Conservation (phyloP, 2,113 vertebrate species). For the Labeo catla region DNA sequence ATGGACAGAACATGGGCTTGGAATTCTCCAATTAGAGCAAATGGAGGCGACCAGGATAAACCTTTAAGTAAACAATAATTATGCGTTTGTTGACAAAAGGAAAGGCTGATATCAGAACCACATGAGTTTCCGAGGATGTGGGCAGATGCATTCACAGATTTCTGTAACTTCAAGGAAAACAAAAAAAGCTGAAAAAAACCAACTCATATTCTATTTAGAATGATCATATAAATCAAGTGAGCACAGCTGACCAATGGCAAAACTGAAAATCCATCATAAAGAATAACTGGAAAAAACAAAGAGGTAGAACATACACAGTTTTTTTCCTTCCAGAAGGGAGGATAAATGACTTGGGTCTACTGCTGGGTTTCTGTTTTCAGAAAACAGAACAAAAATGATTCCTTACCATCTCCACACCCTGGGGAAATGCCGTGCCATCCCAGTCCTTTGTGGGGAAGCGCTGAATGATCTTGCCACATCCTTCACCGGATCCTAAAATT, state of each 20-base stretch:
- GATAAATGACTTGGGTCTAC: not conserved
- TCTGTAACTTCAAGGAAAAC: not conserved
- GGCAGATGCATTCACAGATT: conserved; percentile 26
- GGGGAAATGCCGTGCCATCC: conserved; percentile 95
- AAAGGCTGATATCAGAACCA: conserved; percentile 67
- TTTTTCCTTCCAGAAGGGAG: not conserved
- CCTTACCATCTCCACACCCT: conserved; percentile 97
- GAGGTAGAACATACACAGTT: not conserved
- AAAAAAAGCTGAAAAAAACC: not conserved
- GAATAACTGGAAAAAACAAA: not conserved
- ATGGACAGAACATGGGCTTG: conserved; percentile 29
- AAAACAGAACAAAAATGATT: not conserved
- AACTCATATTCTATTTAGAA: not conserved
- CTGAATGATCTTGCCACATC: conserved; percentile 96
- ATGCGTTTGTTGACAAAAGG: conserved; percentile 65
- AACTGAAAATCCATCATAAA: not conserved
- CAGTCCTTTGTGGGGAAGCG: conserved; percentile 96
- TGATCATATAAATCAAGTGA: not conserved
- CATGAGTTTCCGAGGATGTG: conserved; percentile 36
- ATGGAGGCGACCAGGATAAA: conserved; percentile 55
- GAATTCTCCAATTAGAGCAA: conserved; percentile 63
- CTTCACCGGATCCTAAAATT: conserved; percentile 85
- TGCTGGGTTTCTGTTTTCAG: conserved; percentile 11
- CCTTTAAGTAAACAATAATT: conserved; percentile 68
- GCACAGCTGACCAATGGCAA: not conserved